Evolutionary conservation across 2,888 invertebrate genomes (phyloP).

Genomic region (Monochamus alternatus): DNA sequence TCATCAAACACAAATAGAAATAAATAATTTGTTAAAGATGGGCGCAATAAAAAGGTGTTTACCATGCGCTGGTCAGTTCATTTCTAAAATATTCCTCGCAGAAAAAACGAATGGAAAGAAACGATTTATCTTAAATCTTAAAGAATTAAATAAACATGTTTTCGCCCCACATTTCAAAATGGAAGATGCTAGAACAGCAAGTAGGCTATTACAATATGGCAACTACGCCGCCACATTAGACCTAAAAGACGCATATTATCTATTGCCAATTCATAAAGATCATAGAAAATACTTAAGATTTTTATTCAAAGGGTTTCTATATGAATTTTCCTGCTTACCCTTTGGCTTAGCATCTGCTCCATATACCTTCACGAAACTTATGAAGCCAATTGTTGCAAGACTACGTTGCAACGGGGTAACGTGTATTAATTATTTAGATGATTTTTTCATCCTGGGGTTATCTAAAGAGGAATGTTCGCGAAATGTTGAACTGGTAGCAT

Average conservation of each 20-base stretch:
- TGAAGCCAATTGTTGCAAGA: conserved; percentile 15
- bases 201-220: background rate
- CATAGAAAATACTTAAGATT: conserved; percentile 24
- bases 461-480: conserved; percentile 4
- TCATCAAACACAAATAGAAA: background rate
- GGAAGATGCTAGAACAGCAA: conserved; percentile 20
- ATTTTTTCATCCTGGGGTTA: background rate
- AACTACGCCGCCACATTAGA: background rate
- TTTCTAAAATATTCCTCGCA: background rate
- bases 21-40: background rate
- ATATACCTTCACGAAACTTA: conserved; percentile 19
- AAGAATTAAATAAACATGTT: conserved; percentile 30
- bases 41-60: background rate
- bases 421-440: conserved; percentile 14
- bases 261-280: background rate
- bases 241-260: conserved; percentile 13
- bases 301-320: background rate
- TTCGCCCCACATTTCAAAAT: conserved; percentile 21
- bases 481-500: background rate
- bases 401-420: background rate
- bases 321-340: conserved; percentile 5
- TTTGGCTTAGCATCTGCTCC: conserved; percentile 25
- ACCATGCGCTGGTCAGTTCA: background rate
- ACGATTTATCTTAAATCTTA: conserved; percentile 34
- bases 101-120: conserved; percentile 24